Percentiles rank a stretch among this genome's conserved stretches.
Conservation (phyloP, 2,888 invertebrate genomes). For the Adelphocoris suturalis region DNA sequence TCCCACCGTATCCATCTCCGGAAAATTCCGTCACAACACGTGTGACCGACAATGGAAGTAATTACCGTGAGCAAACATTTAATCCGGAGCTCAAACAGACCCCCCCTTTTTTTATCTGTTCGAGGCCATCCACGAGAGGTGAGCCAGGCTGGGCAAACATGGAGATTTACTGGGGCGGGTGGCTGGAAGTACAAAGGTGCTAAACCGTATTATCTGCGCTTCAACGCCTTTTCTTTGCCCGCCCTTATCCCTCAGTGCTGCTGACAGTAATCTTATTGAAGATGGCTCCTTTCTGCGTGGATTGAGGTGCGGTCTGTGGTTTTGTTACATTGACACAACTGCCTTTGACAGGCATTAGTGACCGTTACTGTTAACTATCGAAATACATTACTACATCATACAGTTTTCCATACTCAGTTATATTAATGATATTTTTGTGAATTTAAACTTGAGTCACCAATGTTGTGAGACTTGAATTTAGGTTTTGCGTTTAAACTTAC, state of each 20-base stretch:
- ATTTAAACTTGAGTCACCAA: too few relatives aligned
- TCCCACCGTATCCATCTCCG: conserved; percentile 4
- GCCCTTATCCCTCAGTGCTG: neutral
- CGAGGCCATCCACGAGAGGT: neutral
- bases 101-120: conserved; percentile 12
- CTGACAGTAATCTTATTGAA: conserved; percentile 59
- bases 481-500: too few relatives aligned
- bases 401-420: too few relatives aligned
- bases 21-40: neutral
- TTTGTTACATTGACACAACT: neutral
- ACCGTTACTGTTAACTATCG: too few relatives aligned
- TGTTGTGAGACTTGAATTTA: too few relatives aligned
- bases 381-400: too few relatives aligned
- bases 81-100: conserved; percentile 29
- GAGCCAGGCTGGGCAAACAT: neutral
- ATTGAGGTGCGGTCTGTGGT: neutral
- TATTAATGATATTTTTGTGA: too few relatives aligned
- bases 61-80: conserved; percentile 52
- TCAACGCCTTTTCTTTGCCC: conserved; percentile 43
- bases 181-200: conserved; percentile 42
- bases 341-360: too few relatives aligned
- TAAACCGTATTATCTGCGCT: conserved; percentile 54
- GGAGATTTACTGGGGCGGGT: conserved; percentile 17
- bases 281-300: conserved; percentile 11
- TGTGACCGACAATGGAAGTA: conserved; percentile 31